A percentile compares a stretch with the other conserved stretches of the same genome.
phyloP scores from a whole-genome alignment of 2,797 vertebrate species.

The Labeo calbasu region DNA sequence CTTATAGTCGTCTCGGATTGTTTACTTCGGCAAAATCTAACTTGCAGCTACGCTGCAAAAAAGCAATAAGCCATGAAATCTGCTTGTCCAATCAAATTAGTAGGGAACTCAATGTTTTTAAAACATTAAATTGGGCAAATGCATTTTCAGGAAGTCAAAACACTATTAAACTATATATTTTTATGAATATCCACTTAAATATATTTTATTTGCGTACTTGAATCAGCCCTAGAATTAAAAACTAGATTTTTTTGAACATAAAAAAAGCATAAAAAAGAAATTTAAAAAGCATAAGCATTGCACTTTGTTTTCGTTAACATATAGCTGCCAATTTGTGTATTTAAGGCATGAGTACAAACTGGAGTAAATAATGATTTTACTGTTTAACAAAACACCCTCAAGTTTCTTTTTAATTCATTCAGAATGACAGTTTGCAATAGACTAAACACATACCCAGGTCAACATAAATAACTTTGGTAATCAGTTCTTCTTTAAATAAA shows the following conservation, averaged over 20 bases:
- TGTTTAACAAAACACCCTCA: slow-evolving; percentile 27
- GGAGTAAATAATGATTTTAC: slow-evolving; percentile 19
- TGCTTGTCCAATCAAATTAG: neutral
- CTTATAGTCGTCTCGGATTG: neutral
- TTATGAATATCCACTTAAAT: neutral
- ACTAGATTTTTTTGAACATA: neutral
- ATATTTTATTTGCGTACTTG: neutral
- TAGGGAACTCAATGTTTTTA: neutral
- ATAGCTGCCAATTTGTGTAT: slow-evolving; percentile 58
- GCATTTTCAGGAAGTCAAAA: neutral
- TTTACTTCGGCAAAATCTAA: neutral
- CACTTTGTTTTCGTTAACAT: slow-evolving; percentile 4
- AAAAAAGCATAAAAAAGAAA: no score
- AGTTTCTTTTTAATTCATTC: slow-evolving; percentile 72
- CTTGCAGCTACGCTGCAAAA: neutral
- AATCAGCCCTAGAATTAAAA: neutral
- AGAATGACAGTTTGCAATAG: slow-evolving; percentile 65
- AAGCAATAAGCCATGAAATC: neutral
- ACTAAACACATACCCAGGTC: slow-evolving; percentile 59
- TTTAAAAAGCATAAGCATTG: neutral
- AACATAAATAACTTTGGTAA: slow-evolving; percentile 80
- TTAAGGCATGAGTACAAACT: slow-evolving; percentile 52
- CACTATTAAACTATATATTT: no score
- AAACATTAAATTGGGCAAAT: neutral
- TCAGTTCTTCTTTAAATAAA: slow-evolving; percentile 68